These are phyloP conservation scores for Struthio camelus DNA, from an alignment of 2,113 vertebrate genomes.

Conservation along the genomic window DNA sequence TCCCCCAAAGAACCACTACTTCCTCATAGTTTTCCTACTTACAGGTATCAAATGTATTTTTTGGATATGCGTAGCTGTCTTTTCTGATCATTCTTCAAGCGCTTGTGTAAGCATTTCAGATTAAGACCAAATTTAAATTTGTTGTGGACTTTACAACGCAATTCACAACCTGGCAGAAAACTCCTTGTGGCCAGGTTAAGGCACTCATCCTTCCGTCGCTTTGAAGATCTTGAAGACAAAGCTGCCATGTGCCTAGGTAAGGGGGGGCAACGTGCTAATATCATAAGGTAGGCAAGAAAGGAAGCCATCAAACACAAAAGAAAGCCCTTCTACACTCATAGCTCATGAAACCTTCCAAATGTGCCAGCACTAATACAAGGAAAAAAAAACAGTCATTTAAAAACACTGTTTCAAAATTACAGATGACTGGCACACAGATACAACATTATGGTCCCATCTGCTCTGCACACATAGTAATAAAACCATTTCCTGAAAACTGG, in stretches of 20 bases:
- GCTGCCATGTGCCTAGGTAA: not conserved
- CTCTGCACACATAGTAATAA: not conserved
- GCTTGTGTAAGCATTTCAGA: not conserved
- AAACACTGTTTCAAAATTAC: not conserved
- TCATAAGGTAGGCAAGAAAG: not conserved
- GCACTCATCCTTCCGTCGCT: not conserved
- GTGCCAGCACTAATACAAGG: not conserved
- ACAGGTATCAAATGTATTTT: not conserved
- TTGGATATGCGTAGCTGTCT: not conserved
- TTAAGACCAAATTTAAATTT: not conserved
- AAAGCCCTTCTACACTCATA: not conserved
- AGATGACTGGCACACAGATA: not conserved
- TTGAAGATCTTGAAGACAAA: not conserved
- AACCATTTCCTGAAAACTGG: not conserved
- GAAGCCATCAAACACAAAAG: not conserved
- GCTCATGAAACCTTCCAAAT: not conserved
- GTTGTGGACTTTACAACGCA: not conserved
- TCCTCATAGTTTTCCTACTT: not conserved
- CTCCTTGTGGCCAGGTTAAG: not conserved
- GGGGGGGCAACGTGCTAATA: fast-evolving
- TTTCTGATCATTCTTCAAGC: not conserved
- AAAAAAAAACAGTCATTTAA: not conserved
- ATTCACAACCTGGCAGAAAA: not conserved
- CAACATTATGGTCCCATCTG: not conserved
- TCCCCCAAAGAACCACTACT: not conserved